Evolutionary conservation across 2,888 invertebrate species (phyloP).

Genomic region (Scaptomyza caliginosa): DNA sequence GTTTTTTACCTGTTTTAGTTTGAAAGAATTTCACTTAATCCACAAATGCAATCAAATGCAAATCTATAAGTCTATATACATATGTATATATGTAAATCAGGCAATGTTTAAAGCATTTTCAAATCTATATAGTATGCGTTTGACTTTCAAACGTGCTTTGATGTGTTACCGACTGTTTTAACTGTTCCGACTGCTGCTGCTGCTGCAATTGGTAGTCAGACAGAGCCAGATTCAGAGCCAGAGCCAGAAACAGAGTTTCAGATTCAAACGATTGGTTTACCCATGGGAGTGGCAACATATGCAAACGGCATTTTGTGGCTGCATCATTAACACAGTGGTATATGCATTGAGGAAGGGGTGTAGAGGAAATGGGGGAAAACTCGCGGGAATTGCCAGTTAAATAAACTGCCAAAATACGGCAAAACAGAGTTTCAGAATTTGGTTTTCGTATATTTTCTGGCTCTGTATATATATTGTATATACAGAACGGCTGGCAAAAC

Average conservation of each 20-base stretch:
- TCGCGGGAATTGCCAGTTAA: conserved; percentile 38
- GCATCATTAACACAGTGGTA: conserved; percentile 67
- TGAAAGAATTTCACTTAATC: no score
- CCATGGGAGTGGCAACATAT: conserved; percentile 71
- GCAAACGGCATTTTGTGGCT: conserved; percentile 76
- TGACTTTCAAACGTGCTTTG: conserved; percentile 59
- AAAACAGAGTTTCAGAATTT: not conserved
- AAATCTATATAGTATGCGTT: conserved; percentile 37
- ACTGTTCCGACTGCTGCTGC: not conserved
- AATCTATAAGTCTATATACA: conserved; percentile 3
- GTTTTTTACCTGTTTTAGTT: no score
- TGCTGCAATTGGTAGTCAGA: conserved; percentile 2
- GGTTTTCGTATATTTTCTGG: no score
- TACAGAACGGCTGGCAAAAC: conserved; percentile 63
- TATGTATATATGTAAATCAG: conserved; percentile 22
- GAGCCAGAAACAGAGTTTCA: conserved; percentile 14
- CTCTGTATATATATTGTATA: not conserved
- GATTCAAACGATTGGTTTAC: conserved; percentile 2
- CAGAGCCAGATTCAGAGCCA: not conserved
- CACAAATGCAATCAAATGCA: conserved; percentile 34
- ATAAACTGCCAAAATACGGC: conserved; percentile 37
- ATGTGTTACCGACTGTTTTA: conserved; percentile 46
- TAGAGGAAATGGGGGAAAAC: not conserved
- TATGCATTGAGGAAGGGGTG: not conserved
- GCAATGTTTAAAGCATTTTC: conserved; percentile 32